Conservation (phyloP, 2,888 invertebrate genomes). For the Dynastes tityus region DNA sequence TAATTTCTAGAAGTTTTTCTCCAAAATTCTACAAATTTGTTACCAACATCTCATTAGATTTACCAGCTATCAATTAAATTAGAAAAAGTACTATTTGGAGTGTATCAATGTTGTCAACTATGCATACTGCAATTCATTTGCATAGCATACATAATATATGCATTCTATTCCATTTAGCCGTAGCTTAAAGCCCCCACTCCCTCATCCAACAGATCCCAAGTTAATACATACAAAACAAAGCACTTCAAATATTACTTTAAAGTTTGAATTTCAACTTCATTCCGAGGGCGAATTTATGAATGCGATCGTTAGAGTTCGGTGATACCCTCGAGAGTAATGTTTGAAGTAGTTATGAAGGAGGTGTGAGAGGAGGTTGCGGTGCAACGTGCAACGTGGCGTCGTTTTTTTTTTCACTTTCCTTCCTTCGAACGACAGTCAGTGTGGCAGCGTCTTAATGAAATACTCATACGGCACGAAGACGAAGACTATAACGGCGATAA, state of each 20-base stretch:
- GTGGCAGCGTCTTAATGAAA: conserved; percentile 34
- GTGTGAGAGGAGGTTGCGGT: not conserved
- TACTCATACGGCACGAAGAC: conserved; percentile 42
- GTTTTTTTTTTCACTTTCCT: conserved; percentile 18
- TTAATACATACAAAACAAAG: conserved; percentile 36
- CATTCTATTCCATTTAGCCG: not conserved
- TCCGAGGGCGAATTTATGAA: conserved; percentile 31
- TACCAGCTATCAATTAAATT: no score
- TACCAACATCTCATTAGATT: no score
- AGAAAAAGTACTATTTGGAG: no score
- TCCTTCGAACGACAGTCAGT: conserved; percentile 1
- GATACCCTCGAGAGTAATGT: conserved; percentile 33
- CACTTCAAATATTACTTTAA: conserved; percentile 44
- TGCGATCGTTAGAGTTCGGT: conserved; percentile 44
- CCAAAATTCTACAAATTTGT: no score
- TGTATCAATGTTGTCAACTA: no score
- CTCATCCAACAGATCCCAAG: conserved; percentile 1
- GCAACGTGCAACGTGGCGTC: not conserved
- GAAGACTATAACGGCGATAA: conserved; percentile 61
- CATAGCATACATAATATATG: no score
- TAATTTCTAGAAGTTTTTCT: no score
- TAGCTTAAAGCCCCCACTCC: not conserved
- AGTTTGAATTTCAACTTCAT: conserved; percentile 44
- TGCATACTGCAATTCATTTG: no score
- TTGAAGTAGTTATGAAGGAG: conserved; percentile 24